A percentile compares a stretch with the other conserved stretches of the same genome.
These are phyloP conservation scores for Polia nebulosa DNA, from an alignment of 2,888 invertebrate genomes.

Conservation along the genomic window DNA sequence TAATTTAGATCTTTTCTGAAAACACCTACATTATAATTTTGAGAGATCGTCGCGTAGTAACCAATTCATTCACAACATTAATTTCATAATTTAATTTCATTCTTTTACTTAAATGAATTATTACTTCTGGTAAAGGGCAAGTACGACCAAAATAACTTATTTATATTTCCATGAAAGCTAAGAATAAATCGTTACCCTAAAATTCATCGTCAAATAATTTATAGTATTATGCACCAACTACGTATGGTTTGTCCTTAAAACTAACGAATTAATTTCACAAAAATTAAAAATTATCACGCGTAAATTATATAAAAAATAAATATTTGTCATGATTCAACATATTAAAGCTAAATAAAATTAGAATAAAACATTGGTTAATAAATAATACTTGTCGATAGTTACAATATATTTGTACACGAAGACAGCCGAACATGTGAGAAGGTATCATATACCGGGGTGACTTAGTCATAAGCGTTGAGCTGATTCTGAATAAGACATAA, in stretches of 20 bases:
- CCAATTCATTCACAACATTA: constrained; percentile 54
- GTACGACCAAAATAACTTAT: constrained; percentile 41
- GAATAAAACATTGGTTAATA: constrained; percentile 74
- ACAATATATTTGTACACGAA: constrained; percentile 82
- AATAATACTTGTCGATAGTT: constrained; percentile 85
- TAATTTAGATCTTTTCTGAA: constrained; percentile 59
- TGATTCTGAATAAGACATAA: constrained; percentile 48
- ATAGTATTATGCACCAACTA: constrained; percentile 79
- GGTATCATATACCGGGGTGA: constrained; percentile 80
- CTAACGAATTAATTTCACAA: constrained; percentile 66
- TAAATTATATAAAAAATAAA: constrained; percentile 81
- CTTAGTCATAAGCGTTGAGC: constrained; percentile 66
- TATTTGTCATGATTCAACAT: constrained; percentile 89
- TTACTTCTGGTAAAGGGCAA: constrained; percentile 46
- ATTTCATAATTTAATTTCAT: constrained; percentile 67
- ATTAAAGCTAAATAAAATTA: constrained; percentile 81
- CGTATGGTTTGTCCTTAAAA: constrained; percentile 64
- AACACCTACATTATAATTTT: constrained; percentile 50
- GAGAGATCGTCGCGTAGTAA: constrained; percentile 51
- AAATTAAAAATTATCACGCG: constrained; percentile 61
- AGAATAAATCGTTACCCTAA: constrained; percentile 34
- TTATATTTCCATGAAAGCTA: constrained; percentile 35
- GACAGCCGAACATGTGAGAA: constrained; percentile 79
- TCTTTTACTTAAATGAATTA: constrained; percentile 51
- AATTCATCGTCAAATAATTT: constrained; percentile 63